Percentiles rank a stretch among this genome's conserved stretches.
phyloP scores from a whole-genome alignment of 2,797 vertebrate genomes.

The Erithacus rubecula region DNA sequence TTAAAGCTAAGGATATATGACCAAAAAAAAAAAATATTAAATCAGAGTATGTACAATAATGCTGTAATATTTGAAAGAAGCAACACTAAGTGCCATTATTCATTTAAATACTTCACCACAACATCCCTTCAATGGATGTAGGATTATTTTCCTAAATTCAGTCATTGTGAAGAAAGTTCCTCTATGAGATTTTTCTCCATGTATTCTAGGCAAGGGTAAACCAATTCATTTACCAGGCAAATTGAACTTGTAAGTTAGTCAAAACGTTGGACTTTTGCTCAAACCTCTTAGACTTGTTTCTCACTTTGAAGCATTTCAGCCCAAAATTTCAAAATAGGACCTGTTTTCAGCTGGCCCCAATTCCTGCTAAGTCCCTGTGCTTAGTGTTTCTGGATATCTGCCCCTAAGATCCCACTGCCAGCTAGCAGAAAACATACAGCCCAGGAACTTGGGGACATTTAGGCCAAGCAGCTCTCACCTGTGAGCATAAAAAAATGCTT shows the following conservation, averaged over 20 bases:
- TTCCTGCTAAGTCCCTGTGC: not conserved
- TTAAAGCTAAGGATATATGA: not conserved
- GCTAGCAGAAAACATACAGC: not conserved
- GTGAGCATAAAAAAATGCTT: not conserved
- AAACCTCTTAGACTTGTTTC: not conserved
- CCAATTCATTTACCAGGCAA: not conserved
- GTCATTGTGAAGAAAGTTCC: not conserved
- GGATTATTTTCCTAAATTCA: not conserved
- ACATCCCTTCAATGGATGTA: not conserved
- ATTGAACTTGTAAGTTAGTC: not conserved
- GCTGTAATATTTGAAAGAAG: not conserved
- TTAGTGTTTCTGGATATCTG: not conserved
- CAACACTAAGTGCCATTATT: not conserved
- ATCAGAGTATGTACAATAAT: not conserved
- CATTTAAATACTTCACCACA: not conserved
- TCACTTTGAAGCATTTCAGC: not conserved
- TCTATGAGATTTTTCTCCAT: not conserved
- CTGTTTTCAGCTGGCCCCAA: not conserved
- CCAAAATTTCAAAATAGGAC: not conserved
- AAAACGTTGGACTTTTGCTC: not conserved
- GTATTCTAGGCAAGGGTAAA: not conserved
- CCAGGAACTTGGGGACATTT: not conserved
- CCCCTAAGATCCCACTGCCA: not conserved
- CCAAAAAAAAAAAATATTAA: not conserved
- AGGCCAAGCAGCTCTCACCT: not conserved